Base-by-base conservation (phyloP, 1,140 invertebrate species). In the Heliconius nattereri region DNA sequence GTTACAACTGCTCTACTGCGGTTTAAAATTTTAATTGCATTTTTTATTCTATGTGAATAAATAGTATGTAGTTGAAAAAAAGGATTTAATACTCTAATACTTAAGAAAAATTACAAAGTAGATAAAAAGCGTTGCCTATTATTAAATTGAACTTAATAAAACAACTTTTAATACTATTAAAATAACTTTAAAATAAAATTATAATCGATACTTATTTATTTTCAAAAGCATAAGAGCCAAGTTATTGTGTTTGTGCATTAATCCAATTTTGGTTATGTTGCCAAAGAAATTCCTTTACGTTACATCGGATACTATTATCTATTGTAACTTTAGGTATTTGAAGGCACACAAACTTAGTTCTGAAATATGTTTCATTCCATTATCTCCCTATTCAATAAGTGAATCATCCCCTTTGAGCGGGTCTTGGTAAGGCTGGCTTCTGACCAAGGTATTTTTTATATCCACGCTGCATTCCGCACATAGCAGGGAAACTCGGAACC, bases 351-450 rank as follows among this genome's bases (percentile, higher is more conserved):
- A 75, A 32, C 74, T 75, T 40, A 60, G 60, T 66, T 37, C 35
- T 66, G 23, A 78, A 83, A 82, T 77, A 75, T 75, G 78, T 83
- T 81, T 77, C 75, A 75, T 79, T 81, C 76, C 71, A 81, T 76
- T 78, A 78, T 76, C 71, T 45, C 29, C 70, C 76, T 72, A 81
- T 84, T 79, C 75, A 71, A 78, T 78, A 79, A 80, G 79, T 84
- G 83, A 84, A 78, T 84, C 81, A 79, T 75, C 40, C 57, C 74
- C 49, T 77, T 73, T 60, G 57, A 57, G 81, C 29, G 71, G 57
- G 73, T 75, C 77, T 66, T 16, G 60, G 23, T 76, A 49, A 45
- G 7, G 13, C 37, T 70, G 32, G 7, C 75, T 29, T 71, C 60
- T 9, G 13, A 66, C 23, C 8, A 52, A 52, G 11, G 7, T 5